Base-by-base conservation (phyloP, 2,888 invertebrate species). In the Lacanobia oleracea region DNA sequence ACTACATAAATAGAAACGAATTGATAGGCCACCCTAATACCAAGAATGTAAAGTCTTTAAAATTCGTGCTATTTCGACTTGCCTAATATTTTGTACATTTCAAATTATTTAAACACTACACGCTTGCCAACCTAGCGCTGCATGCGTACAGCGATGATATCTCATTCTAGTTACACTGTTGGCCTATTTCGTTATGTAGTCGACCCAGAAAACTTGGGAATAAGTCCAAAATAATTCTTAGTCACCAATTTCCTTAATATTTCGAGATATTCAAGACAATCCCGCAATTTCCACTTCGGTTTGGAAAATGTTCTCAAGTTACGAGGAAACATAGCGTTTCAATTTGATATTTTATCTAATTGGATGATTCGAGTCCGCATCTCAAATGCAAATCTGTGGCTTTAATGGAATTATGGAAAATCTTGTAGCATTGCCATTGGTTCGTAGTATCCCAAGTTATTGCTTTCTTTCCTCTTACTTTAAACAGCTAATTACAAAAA, bases 191-290 rank as follows among this genome's bases (percentile, higher is more conserved):
- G n/a, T 79, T 65, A 51, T 45, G 18, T 37, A 59, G 45, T 40
- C 59, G 75, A 80, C 53, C 75, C 45, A 75, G 75, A 77, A 75
- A 79, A 80, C 21, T 75, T 59, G 27, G 67, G 27, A 75, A 75
- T 54, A 54, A 54, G 67, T 63, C 62, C 68, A 56, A 80, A 67
- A 51, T 56, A 56, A 77, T 60, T 62, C 48, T 23, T 43, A 54
- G 37, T 60, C 18, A 27, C 48, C 43, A 27, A 77, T 67, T 59
- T 79, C 57, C 27, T 57, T 40, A 51, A 61, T 33, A 50, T 61
- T 79, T 76, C 79, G 9, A 75, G 59, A 45, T 60, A 45, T 63
- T 54, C 50, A 63, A 50, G 27, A 80, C 48, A 48, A 6, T 53
- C 18, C n/a, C 14, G 12, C 43, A 51, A 61, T 57, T 64, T 62